A percentile compares a stretch with the other conserved stretches of the same genome.
Conservation (phyloP, 2,113 vertebrate species). For the Motacilla tschutschensis region DNA sequence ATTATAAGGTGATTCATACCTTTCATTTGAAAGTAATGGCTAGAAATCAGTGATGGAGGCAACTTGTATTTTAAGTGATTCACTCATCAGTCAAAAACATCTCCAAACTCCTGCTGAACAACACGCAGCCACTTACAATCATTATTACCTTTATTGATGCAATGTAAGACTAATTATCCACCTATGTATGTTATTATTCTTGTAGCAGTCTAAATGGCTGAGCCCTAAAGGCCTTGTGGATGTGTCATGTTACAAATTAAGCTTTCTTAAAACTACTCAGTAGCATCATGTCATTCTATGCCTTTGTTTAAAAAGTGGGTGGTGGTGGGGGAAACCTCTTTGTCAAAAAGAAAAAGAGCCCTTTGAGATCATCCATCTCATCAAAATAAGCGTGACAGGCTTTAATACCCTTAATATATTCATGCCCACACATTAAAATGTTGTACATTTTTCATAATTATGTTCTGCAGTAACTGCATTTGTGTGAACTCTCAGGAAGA, state of each 20-base stretch:
- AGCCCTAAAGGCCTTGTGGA: conserved; percentile 29
- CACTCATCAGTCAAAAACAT: conserved; percentile 30
- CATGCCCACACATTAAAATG: conserved; percentile 68
- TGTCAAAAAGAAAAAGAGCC: conserved; percentile 41
- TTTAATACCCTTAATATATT: conserved; percentile 70
- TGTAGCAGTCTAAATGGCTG: conserved; percentile 34
- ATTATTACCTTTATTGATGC: conserved; percentile 13
- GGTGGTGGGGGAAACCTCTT: conserved; percentile 6
- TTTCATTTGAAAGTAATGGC: conserved; percentile 28
- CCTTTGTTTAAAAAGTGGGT: conserved; percentile 50
- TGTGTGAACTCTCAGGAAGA: conserved; percentile 62
- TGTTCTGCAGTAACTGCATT: conserved; percentile 62
- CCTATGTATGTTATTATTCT: conserved; percentile 53
- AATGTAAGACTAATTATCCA: conserved; percentile 57
- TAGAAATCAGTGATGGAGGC: background rate
- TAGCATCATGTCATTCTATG: conserved; percentile 35
- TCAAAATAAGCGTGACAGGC: conserved; percentile 66
- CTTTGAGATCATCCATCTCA: conserved; percentile 63
- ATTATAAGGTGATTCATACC: background rate
- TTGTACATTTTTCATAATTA: conserved; percentile 67
- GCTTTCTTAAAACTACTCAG: conserved; percentile 41
- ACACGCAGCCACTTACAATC: background rate
- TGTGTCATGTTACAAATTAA: conserved; percentile 61
- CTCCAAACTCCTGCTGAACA: conserved; percentile 36
- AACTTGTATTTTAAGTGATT: conserved; percentile 30